Evolutionary conservation across 2,113 vertebrate species (phyloP), one percentile per base, ranked within the genome.

Genomic region (Indicator maculatus): DNA sequence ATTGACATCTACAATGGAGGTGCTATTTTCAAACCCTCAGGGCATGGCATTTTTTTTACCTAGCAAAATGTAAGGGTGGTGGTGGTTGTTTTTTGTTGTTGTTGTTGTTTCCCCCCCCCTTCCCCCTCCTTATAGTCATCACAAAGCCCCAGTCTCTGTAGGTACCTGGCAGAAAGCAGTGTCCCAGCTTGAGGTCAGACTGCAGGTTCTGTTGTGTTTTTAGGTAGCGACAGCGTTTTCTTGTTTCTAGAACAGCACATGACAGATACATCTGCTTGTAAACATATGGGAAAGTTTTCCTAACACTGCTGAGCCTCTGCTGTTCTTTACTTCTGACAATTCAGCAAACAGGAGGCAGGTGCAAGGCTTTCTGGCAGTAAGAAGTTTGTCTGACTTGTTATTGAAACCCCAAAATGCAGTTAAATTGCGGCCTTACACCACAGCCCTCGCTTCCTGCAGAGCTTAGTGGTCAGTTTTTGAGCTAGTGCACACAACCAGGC

Each of bases 331-430:
- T 91, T 84, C 64, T 79, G 94, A 92, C 87, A 76, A 70, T 63
- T 93, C 94, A 87, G 89, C 94, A 94, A 87, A 76, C 84, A 82
- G 74, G 89, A 93, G 71, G 89, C 89, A 96, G 86, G 78, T 93
- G 83, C 78, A 55, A 76, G 56, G 89, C 59, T 50, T 76, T 81
- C 58, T 61, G 60, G 70, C 73, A 88, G 64, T n/a, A 53, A 72
- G 69, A 83, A 39, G 30, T 64, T 73, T 16, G 36, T 53, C 47
- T 39, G 67, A 75, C 31, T 77, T 50, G 23, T 59, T 91, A 79
- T 31, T 75, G 53, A 72, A 83, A 74, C 74, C 30, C 6, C 2
- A 38, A 58, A 82, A 21, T 6, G 39, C 23, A 69, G 11, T 73
- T 53, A 55, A 53, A 26, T 23, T 18, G 36, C 36, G 61, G 26